These are phyloP conservation scores for Sinocyclocheilus rhinocerous DNA, from an alignment of 2,113 vertebrate genomes.

Conservation along the genomic window DNA sequence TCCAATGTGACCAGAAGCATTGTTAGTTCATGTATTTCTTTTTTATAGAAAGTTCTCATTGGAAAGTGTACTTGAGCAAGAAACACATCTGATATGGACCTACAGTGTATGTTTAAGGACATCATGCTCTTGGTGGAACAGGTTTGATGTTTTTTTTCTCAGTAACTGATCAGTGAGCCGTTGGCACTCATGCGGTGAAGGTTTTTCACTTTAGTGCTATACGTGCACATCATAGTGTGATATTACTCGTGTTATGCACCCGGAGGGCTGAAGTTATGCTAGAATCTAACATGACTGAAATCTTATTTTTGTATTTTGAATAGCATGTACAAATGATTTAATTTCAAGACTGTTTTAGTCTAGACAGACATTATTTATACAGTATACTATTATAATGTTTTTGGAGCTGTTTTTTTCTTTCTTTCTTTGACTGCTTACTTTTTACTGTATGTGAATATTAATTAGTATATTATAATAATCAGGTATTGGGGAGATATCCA, in stretches of 20 bases:
- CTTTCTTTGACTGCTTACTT: slow-evolving; percentile 34
- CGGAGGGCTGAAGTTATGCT: slow-evolving; percentile 39
- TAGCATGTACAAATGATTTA: slow-evolving; percentile 42
- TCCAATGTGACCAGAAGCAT: background rate
- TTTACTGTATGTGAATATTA: slow-evolving; percentile 40
- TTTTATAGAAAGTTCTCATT: background rate
- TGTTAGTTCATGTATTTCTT: background rate
- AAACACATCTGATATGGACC: slow-evolving; percentile 1
- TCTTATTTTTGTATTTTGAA: slow-evolving; percentile 48
- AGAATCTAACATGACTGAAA: slow-evolving; percentile 48
- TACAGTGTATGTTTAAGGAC: slow-evolving; percentile 8
- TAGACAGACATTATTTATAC: slow-evolving; percentile 44
- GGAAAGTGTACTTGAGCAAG: background rate
- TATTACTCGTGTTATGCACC: slow-evolving; percentile 16
- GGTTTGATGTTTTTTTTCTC: background rate
- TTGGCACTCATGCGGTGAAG: slow-evolving; percentile 13
- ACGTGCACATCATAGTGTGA: slow-evolving; percentile 29
- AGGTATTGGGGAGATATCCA: slow-evolving; percentile 40
- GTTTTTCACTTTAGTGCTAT: slow-evolving; percentile 24
- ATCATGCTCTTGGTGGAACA: slow-evolving; percentile 3
- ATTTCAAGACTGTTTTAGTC: slow-evolving; percentile 49
- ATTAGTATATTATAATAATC: slow-evolving; percentile 47
- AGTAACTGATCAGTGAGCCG: background rate
- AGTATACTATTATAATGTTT: slow-evolving; percentile 38
- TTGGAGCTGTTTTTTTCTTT: slow-evolving; percentile 1